Evolutionary conservation across 2,113 vertebrate species (phyloP).

Genomic region (Nettapus auritus): DNA sequence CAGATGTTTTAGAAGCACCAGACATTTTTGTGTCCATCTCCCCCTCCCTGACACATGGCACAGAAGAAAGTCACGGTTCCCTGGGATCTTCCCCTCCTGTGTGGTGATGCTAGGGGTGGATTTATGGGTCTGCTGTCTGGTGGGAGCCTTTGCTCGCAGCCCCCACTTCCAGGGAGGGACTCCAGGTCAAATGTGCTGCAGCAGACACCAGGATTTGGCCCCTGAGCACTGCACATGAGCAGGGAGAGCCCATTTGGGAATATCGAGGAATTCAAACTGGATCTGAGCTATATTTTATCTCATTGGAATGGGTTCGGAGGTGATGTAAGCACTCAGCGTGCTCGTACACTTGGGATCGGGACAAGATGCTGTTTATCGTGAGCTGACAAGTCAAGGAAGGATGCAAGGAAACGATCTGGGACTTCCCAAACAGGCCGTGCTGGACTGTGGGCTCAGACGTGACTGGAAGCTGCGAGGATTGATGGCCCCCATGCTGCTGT

Average conservation of each 20-base stretch:
- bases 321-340: conserved; percentile 62
- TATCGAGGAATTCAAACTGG: background rate
- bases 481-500: conserved; percentile 47
- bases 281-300: conserved; percentile 19
- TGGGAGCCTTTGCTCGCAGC: background rate
- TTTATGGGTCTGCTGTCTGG: background rate
- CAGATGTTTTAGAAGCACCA: background rate
- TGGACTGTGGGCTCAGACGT: conserved; percentile 23
- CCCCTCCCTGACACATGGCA: fast-evolving
- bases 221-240: fast-evolving
- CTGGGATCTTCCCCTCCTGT: background rate
- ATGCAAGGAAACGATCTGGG: conserved; percentile 43
- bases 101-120: background rate
- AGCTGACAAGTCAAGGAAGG: conserved; percentile 65
- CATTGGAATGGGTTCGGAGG: conserved; percentile 1
- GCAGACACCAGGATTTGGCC: background rate
- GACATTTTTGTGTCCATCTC: background rate
- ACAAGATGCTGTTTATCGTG: conserved; percentile 41
- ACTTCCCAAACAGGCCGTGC: conserved; percentile 48
- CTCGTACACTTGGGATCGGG: background rate
- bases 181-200: background rate
- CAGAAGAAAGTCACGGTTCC: background rate
- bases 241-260: background rate
- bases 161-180: background rate
- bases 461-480: conserved; percentile 58